Percentiles rank a stretch among this genome's conserved stretches.
phyloP scores from a whole-genome alignment of 1,140 invertebrate species.

The Rhagoletis zephyria region DNA sequence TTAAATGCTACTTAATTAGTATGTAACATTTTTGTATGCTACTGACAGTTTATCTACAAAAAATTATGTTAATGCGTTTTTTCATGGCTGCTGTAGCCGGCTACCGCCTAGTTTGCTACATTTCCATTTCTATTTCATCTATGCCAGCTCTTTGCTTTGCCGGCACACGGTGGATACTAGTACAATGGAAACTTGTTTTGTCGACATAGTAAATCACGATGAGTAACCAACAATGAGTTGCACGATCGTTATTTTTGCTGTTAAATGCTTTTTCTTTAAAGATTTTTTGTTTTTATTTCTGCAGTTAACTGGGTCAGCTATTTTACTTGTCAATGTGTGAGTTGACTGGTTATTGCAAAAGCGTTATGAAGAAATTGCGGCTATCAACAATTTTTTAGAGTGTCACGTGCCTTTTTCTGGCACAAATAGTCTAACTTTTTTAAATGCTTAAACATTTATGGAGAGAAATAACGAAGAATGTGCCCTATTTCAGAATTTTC shows the following conservation, averaged over 20 bases:
- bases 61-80: background rate
- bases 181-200: conserved; percentile 10
- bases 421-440: background rate
- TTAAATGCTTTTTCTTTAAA: conserved; percentile 28
- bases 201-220: conserved; percentile 48
- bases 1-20: background rate
- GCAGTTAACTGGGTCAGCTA: conserved; percentile 44
- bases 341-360: conserved; percentile 1
- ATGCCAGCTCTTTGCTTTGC: conserved; percentile 42
- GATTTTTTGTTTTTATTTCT: conserved; percentile 29
- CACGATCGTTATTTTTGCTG: background rate
- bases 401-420: conserved; percentile 10
- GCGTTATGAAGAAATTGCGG: conserved; percentile 13
- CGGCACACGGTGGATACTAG: background rate
- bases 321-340: background rate
- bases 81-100: background rate
- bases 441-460: too few species aligned
- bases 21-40: background rate
- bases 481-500: too few species aligned
- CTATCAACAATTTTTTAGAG: background rate
- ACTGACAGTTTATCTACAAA: background rate
- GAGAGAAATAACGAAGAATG: too few species aligned
- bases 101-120: conserved; percentile 34
- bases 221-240: conserved; percentile 42
- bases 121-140: conserved; percentile 41